Evolutionary conservation across 2,888 invertebrate species (phyloP).

Genomic region (Eustalomyia histrio): DNA sequence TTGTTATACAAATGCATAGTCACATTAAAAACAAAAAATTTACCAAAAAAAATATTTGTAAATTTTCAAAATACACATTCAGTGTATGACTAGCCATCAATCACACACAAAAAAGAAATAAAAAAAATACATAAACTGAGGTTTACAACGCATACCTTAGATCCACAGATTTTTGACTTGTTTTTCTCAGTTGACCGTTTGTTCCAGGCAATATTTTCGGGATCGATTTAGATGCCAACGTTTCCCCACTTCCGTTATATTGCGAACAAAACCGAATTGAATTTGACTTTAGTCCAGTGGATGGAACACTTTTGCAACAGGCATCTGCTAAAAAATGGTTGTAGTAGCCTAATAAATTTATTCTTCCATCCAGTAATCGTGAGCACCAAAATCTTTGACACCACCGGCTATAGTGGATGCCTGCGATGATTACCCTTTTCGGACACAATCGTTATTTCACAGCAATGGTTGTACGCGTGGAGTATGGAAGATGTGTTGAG

Average conservation of each 20-base stretch:
- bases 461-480: conserved; percentile 29
- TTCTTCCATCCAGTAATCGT: not conserved
- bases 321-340: not conserved
- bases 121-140: not conserved
- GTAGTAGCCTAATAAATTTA: not conserved
- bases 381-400: conserved; percentile 17
- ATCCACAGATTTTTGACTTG: conserved; percentile 17
- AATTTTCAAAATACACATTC: not conserved
- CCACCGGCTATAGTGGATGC: conserved; percentile 15
- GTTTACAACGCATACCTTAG: conserved; percentile 45
- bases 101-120: not conserved
- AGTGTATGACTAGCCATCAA: not conserved
- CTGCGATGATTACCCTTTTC: conserved; percentile 4
- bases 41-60: not conserved
- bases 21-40: not conserved
- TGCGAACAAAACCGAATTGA: conserved; percentile 1
- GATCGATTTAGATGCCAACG: not conserved
- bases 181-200: not conserved
- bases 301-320: conserved; percentile 4
- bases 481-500: conserved; percentile 39
- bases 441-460: conserved; percentile 17
- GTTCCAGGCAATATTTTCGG: not conserved
- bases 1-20: not conserved
- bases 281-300: not conserved
- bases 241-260: not conserved